A percentile compares a stretch with the other conserved stretches of the same genome.
Evolutionary conservation across 1,140 invertebrate genomes (phyloP).

Genomic region (Ceratosolen fusciceps): DNA sequence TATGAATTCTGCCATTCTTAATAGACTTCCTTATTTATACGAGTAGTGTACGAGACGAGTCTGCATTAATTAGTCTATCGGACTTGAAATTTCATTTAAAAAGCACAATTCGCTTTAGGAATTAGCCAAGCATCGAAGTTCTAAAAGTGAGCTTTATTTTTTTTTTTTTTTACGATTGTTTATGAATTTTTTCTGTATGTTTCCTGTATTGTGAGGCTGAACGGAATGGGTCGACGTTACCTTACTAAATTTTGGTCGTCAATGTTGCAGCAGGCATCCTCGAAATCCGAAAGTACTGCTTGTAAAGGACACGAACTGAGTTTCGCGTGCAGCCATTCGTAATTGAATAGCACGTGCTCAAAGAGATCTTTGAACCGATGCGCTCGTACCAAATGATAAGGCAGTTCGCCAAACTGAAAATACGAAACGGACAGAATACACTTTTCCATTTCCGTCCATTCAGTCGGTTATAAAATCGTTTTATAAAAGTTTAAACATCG

Average conservation of each 20-base stretch:
- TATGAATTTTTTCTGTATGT: too few species aligned
- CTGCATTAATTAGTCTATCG: too few species aligned
- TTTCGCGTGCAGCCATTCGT: conserved; percentile 97
- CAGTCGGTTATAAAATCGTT: not conserved
- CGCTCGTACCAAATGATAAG: conserved; percentile 93
- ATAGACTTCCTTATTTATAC: too few species aligned
- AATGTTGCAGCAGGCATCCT: conserved; percentile 90
- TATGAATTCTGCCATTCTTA: too few species aligned
- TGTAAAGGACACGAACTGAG: conserved; percentile 95
- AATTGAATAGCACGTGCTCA: conserved; percentile 95
- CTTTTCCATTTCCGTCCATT: not conserved
- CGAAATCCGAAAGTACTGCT: conserved; percentile 94
- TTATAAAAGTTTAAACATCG: conserved; percentile 9
- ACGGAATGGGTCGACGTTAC: conserved; percentile 68
- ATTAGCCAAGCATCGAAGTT: too few species aligned
- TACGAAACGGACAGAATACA: too few species aligned
- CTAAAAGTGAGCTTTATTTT: too few species aligned
- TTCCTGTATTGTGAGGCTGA: too few species aligned
- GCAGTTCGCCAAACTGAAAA: conserved; percentile 90
- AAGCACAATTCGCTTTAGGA: too few species aligned
- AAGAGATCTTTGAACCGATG: conserved; percentile 94
- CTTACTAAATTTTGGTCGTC: conserved; percentile 87
- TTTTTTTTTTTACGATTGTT: too few species aligned
- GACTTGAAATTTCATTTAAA: too few species aligned
- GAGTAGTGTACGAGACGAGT: too few species aligned